Evolutionary conservation across 2,113 vertebrate genomes (phyloP).

Genomic region (Clupea harengus): DNA sequence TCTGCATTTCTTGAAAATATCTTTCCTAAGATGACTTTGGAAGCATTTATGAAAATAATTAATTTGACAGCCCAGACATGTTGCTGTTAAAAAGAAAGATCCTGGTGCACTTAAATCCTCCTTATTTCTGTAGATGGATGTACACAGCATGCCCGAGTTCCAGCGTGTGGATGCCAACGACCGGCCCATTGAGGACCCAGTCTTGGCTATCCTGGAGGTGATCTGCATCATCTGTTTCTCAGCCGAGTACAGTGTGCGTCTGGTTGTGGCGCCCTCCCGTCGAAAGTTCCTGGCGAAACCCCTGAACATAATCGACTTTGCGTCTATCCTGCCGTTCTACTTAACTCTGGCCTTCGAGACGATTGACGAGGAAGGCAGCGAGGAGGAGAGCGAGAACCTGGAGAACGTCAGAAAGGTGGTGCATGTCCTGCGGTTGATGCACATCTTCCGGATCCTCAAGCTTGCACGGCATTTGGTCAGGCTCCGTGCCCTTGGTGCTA

Average conservation of each 20-base stretch:
- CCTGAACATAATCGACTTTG: too few relatives aligned
- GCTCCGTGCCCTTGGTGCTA: conserved; percentile 88
- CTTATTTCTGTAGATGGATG: conserved; percentile 4
- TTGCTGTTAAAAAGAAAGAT: neutral
- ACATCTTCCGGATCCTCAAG: conserved; percentile 93
- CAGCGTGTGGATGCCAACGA: conserved; percentile 77
- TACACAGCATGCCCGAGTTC: conserved; percentile 93
- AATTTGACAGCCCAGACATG: neutral
- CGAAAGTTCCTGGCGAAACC: conserved; percentile 85
- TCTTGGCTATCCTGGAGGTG: conserved; percentile 80
- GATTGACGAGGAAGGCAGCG: conserved; percentile 72
- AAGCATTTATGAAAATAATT: too few relatives aligned
- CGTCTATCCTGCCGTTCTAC: conserved; percentile 90
- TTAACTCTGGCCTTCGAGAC: conserved; percentile 80
- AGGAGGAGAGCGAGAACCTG: conserved; percentile 66
- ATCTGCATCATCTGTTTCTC: conserved; percentile 90
- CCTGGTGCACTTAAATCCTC: neutral
- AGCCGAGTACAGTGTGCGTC: conserved; percentile 80
- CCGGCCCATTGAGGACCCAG: conserved; percentile 79
- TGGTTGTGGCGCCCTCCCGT: conserved; percentile 79
- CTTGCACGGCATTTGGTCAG: conserved; percentile 90
- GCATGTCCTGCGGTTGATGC: conserved; percentile 89
- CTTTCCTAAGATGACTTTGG: too few relatives aligned
- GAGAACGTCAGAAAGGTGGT: conserved; percentile 94
- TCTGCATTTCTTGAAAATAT: too few relatives aligned